Conservation (phyloP, 2,113 vertebrate genomes). For the Macaca mulatta region DNA sequence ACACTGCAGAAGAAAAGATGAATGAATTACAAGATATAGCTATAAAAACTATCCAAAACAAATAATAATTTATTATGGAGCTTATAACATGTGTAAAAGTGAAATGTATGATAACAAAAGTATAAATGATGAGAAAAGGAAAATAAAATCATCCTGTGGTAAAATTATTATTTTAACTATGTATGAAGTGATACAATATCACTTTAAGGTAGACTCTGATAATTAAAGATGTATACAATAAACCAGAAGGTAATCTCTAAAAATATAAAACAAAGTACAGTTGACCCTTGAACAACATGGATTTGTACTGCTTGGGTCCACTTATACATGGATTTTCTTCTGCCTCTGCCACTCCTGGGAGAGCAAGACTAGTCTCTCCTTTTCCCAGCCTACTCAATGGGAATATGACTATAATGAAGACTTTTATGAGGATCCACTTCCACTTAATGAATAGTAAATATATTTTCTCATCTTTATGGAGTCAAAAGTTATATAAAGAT, state of each 20-base stretch:
- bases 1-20: neutral
- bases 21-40: neutral
- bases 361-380: neutral
- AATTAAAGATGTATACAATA: neutral
- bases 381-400: neutral
- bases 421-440: neutral
- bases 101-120: neutral
- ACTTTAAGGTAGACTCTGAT: neutral
- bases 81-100: neutral
- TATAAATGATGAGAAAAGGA: neutral
- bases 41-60: neutral
- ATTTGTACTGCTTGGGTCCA: neutral
- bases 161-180: neutral
- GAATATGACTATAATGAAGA: neutral
- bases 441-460: neutral
- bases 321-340: neutral
- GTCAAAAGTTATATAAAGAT: neutral
- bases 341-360: neutral
- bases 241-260: slow-evolving; percentile 2
- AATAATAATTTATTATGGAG: neutral
- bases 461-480: neutral
- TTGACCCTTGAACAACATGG: neutral
- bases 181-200: neutral
- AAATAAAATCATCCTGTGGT: neutral
- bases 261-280: slow-evolving; percentile 1